Percentiles rank a stretch among this genome's conserved stretches.
Evolutionary conservation across 1,140 invertebrate genomes (phyloP).

Genomic region (Grapholita molesta): DNA sequence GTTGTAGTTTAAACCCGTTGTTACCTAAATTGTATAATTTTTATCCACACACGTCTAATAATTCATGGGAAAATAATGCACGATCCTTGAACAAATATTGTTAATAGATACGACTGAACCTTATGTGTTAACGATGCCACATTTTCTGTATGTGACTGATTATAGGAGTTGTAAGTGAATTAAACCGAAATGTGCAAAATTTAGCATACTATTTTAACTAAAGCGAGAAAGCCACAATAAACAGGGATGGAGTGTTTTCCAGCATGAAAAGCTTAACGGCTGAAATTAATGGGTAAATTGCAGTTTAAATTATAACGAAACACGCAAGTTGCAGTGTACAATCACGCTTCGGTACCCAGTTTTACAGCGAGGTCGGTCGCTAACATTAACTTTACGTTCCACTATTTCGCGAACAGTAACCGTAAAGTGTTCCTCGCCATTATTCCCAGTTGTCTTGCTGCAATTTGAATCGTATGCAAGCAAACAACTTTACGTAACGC

Average conservation of each 20-base stretch:
- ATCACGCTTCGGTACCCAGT: neutral
- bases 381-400: neutral
- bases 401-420: neutral
- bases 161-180: neutral
- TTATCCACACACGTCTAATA: neutral
- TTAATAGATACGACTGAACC: neutral
- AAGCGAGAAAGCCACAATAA: neutral
- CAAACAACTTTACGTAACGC: conserved; percentile 3
- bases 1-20: neutral
- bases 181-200: neutral
- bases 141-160: no score
- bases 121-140: no score
- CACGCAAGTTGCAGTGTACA: neutral
- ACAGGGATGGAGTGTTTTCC: neutral
- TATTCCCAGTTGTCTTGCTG: conserved; percentile 14
- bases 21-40: neutral
- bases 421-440: neutral
- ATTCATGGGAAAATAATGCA: no score
- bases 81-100: no score
- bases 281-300: conserved; percentile 3
- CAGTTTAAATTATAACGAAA: conserved; percentile 1
- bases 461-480: conserved; percentile 9
- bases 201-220: neutral
- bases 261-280: conserved; percentile 1
- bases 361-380: conserved; percentile 7